Evolutionary conservation across 2,888 invertebrate species (phyloP).

Genomic region (Omphaloscelis lunosa): DNA sequence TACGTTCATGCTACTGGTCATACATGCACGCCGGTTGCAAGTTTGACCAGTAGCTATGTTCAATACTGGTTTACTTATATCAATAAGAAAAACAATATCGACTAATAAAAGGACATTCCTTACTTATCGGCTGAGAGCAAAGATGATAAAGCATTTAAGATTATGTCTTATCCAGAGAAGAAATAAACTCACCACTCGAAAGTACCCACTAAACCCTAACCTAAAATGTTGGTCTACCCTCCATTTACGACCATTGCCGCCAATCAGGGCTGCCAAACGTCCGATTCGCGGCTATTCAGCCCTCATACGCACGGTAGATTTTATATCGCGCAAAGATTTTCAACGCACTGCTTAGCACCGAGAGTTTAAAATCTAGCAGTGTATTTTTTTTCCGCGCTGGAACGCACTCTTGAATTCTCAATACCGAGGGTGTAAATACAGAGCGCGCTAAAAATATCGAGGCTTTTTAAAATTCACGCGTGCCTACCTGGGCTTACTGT

Average conservation of each 20-base stretch:
- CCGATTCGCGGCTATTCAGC: slow-evolving; percentile 22
- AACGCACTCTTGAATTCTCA: not conserved
- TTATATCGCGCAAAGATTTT: not conserved
- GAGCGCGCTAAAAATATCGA: not conserved
- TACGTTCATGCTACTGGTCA: not conserved
- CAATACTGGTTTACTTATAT: not conserved
- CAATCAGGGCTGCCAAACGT: slow-evolving; percentile 34
- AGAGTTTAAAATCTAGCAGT: not conserved
- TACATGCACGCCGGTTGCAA: too few species aligned
- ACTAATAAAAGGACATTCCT: not conserved
- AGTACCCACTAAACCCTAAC: slow-evolving; percentile 12
- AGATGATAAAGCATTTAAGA: slow-evolving; percentile 17
- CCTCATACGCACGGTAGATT: not conserved
- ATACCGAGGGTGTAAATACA: not conserved
- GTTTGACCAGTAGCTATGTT: not conserved
- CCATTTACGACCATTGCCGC: slow-evolving; percentile 32
- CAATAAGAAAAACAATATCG: too few species aligned
- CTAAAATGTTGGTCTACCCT: slow-evolving; percentile 15
- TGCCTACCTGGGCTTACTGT: not conserved
- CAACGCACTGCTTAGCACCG: not conserved
- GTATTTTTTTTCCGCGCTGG: not conserved
- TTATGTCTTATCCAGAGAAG: slow-evolving; percentile 1
- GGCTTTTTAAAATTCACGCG: too few species aligned
- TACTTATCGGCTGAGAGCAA: not conserved
- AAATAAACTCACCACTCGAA: slow-evolving; percentile 27